Evolutionary conservation across 2,797 vertebrate genomes (phyloP).

Genomic region (Chrosomus eos): DNA sequence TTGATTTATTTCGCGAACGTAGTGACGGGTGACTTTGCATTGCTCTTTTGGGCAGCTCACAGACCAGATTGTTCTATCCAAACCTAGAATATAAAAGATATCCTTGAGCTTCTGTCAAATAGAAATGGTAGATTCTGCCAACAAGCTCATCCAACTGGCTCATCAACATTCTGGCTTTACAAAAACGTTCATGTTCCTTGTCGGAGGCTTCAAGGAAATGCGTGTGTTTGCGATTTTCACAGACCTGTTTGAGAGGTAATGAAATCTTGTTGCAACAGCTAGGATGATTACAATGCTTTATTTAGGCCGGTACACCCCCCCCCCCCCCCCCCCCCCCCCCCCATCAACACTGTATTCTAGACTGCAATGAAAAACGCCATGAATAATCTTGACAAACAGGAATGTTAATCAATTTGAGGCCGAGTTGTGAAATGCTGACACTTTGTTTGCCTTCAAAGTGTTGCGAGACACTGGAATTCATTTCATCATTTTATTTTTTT

Average conservation of each 20-base stretch:
- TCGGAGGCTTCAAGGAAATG: slow-evolving; percentile 11
- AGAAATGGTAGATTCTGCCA: not conserved
- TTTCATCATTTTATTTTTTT: slow-evolving; percentile 36
- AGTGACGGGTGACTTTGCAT: not conserved
- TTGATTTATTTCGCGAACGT: not conserved
- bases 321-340: not conserved
- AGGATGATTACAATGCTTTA: slow-evolving; percentile 48
- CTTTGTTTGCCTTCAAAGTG: slow-evolving; percentile 35
- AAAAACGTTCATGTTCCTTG: not conserved
- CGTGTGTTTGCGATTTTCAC: slow-evolving; percentile 36
- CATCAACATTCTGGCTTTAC: slow-evolving; percentile 12
- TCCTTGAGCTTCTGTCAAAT: not conserved
- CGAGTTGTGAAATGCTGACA: slow-evolving; percentile 43
- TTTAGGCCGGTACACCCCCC: slow-evolving; percentile 18
- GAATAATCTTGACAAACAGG: slow-evolving; percentile 41
- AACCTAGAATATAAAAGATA: not conserved
- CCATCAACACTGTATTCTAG: not conserved
- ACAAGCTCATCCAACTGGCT: slow-evolving; percentile 24
- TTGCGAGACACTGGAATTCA: slow-evolving; percentile 27
- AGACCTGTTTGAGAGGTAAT: slow-evolving; percentile 29
- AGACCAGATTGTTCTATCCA: not conserved
- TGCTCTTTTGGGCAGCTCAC: not conserved
- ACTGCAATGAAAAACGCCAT: slow-evolving; percentile 36
- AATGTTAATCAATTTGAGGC: slow-evolving; percentile 38
- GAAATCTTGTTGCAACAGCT: slow-evolving; percentile 43